These are phyloP conservation scores for Lycophotia porphyrea DNA, from an alignment of 2,888 invertebrate species.

Conservation along the genomic window DNA sequence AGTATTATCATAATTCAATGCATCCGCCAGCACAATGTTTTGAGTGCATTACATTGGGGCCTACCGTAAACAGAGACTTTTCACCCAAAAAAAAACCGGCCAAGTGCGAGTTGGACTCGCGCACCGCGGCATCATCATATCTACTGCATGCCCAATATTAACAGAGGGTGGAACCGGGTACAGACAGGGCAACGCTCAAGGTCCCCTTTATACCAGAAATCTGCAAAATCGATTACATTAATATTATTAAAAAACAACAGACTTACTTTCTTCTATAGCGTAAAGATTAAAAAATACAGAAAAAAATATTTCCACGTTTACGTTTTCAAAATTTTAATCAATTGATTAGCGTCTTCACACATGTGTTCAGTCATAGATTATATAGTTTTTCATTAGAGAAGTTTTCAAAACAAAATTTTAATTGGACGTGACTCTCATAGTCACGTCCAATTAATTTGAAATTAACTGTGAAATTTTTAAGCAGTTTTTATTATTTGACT, in stretches of 20 bases:
- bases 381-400: conserved; percentile 28
- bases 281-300: not conserved
- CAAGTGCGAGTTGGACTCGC: too few species aligned
- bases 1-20: too few species aligned
- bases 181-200: too few species aligned
- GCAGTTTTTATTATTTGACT: not conserved
- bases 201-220: not conserved
- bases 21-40: too few species aligned
- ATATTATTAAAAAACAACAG: not conserved
- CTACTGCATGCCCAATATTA: too few species aligned
- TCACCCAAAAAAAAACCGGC: too few species aligned
- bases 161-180: too few species aligned
- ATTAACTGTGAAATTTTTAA: not conserved
- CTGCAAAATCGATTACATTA: not conserved
- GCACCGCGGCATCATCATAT: too few species aligned
- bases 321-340: not conserved
- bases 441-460: too few species aligned
- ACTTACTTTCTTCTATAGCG: not conserved
- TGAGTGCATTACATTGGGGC: too few species aligned
- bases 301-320: not conserved
- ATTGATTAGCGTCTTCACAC: conserved; percentile 5
- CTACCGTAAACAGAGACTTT: too few species aligned
- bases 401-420: conserved; percentile 32
- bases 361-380: conserved; percentile 17
- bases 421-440: conserved; percentile 39